Evolutionary conservation across 2,113 vertebrate genomes (phyloP), one percentile per base, ranked within the genome.

Genomic region (Rhadina sibilatrix): DNA sequence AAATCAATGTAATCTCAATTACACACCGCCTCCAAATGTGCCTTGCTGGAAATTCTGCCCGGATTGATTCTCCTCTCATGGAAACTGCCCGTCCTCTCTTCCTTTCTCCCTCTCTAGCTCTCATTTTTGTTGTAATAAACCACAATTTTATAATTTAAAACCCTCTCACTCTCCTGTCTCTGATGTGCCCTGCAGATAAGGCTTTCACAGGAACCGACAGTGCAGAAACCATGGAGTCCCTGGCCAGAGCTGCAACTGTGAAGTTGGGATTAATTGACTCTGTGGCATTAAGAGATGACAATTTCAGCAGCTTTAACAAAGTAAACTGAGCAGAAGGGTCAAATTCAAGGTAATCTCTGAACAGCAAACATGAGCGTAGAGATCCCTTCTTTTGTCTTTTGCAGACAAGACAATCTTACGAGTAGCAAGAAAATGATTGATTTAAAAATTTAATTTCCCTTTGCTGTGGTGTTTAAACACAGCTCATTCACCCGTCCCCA

Each of bases 1-100:
- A 96, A 97, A 97, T 96, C 96, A 96, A 96, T 97, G 87, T 84
- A 91, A 92, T 83, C 92, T 96, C 95, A 94, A 97, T 97, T 97
- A 97, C 59, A 5, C 0, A 3, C 68, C 0, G 7, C 30, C 2
- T 78, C 90, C 92, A 80, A 96, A 91, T 83, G 78, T 60, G 86
- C 86, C 94, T 94, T 95, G 89, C 89, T 94, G 92, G 94, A 94
- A 96, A 95, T 92, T 93, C 89, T 89, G 91, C 75, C 87, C 0
- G 0, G 59, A 74, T 79, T 85, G 81, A 81, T 79, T 88, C 90
- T 76, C 65, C 66, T 88, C 35, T 46, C 71, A 33, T 89, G 40
- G 47, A 93, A 87, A 77, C 70, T 1, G 2, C 24, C 16, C 0
- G 0, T 78, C 47, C 33, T 87, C 38, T 66, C n/a, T 86, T 87